A percentile compares a stretch with the other conserved stretches of the same genome.
Evolutionary conservation across 2,888 invertebrate species (phyloP).

Genomic region (Athalia rosae): DNA sequence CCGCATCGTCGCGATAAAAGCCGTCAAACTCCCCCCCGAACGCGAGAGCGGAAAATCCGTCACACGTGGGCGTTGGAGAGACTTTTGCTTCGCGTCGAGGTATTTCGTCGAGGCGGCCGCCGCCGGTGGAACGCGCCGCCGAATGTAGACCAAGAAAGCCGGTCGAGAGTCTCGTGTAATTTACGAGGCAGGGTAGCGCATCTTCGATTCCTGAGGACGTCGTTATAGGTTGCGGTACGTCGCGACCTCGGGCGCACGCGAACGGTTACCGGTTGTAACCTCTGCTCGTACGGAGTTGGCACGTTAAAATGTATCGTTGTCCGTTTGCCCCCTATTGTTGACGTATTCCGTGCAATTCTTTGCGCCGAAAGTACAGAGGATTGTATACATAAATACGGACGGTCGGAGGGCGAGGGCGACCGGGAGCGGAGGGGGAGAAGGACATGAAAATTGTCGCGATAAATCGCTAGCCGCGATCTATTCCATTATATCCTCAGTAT

Average conservation of each 20-base stretch:
- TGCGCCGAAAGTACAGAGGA: constrained; percentile 43
- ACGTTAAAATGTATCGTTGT: constrained; percentile 39
- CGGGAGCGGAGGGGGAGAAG: neutral
- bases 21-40: too few species aligned
- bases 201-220: constrained; percentile 65
- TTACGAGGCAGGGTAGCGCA: constrained; percentile 67
- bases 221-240: constrained; percentile 68
- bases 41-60: neutral
- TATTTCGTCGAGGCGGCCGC: constrained; percentile 2
- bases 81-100: constrained; percentile 1
- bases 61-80: neutral
- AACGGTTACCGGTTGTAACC: constrained; percentile 57
- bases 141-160: constrained; percentile 59
- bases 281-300: constrained; percentile 54
- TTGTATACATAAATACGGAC: too few species aligned
- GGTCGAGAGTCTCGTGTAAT: constrained; percentile 67
- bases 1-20: too few species aligned
- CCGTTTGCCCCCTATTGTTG: constrained; percentile 33
- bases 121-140: constrained; percentile 54
- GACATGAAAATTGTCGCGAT: constrained; percentile 71
- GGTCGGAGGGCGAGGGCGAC: neutral
- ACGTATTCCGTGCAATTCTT: constrained; percentile 49
- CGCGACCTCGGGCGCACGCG: constrained; percentile 65
- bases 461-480: constrained; percentile 70
- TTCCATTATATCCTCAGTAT: constrained; percentile 71